Conservation (phyloP, 1,140 invertebrate species). For the Penaeus japonicus region DNA sequence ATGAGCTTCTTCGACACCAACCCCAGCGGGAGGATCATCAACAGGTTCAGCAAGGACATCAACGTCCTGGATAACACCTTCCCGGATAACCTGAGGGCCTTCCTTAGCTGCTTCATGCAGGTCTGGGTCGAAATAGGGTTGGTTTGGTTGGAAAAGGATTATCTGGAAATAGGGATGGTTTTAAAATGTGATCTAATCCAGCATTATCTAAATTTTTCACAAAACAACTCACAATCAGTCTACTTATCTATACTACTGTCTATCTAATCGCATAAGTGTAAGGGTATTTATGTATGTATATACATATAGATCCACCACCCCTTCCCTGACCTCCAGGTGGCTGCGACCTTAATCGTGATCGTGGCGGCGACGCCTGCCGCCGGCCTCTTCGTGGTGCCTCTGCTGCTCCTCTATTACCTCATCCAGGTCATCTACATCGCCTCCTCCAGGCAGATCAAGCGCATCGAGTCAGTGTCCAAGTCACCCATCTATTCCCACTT, state of each 20-base stretch:
- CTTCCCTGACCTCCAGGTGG: constrained; percentile 60
- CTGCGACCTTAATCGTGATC: constrained; percentile 68
- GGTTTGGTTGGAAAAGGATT: too few relatives aligned
- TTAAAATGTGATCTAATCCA: too few relatives aligned
- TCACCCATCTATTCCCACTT: constrained; percentile 99
- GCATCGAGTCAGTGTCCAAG: constrained; percentile 93
- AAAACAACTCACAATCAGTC: too few relatives aligned
- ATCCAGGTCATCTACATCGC: constrained; percentile 82
- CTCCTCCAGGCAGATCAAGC: constrained; percentile 92
- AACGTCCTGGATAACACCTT: constrained; percentile 79
- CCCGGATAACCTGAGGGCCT: constrained; percentile 72
- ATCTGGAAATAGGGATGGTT: too few relatives aligned
- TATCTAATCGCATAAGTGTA: not conserved
- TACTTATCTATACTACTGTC: too few relatives aligned
- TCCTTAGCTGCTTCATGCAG: constrained; percentile 65
- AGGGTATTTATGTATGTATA: not conserved
- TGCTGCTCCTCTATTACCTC: constrained; percentile 69
- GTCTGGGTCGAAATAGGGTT: constrained; percentile 59
- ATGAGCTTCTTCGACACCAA: constrained; percentile 87
- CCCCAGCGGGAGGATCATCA: constrained; percentile 83
- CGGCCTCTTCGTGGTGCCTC: constrained; percentile 68
- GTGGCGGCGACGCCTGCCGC: constrained; percentile 69
- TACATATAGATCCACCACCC: too few relatives aligned
- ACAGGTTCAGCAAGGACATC: constrained; percentile 85
- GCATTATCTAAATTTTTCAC: too few relatives aligned